Percentiles rank a stretch among this genome's conserved stretches.
Conservation (phyloP, 1,140 invertebrate species). For the Heliconius melpomene region DNA sequence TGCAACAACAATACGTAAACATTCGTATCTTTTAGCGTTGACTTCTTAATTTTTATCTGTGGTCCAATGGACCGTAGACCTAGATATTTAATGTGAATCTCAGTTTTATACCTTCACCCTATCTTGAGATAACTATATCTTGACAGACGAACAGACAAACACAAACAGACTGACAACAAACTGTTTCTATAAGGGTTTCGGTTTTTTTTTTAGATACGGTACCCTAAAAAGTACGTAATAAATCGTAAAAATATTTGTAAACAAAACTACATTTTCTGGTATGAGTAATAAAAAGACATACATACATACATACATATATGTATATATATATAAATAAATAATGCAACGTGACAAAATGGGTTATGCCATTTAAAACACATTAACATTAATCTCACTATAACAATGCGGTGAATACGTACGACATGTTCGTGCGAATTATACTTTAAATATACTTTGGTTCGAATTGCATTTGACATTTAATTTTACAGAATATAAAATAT, state of each 20-base stretch:
- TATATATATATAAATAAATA: not conserved
- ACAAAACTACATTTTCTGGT: not conserved
- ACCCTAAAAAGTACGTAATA: too few species aligned
- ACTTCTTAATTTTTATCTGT: too few species aligned
- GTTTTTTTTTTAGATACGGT: too few species aligned
- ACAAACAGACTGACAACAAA: too few species aligned
- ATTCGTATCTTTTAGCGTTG: too few species aligned
- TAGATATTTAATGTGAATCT: too few species aligned
- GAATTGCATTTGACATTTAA: not conserved
- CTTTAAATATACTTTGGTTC: not conserved
- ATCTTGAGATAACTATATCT: too few species aligned
- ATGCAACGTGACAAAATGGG: not conserved
- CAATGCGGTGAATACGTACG: not conserved
- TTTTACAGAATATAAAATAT: not conserved
- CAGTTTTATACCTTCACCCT: too few species aligned
- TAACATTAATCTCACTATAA: constrained; percentile 1
- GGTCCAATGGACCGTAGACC: too few species aligned
- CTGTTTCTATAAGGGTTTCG: too few species aligned
- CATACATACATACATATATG: not conserved
- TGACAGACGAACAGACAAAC: too few species aligned
- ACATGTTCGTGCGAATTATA: not conserved
- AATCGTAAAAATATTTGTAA: not conserved
- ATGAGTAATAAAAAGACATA: not conserved
- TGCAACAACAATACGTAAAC: too few species aligned
- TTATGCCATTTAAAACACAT: constrained; percentile 9